Conservation (phyloP, 2,797 vertebrate species). For the Thunnus albacares region DNA sequence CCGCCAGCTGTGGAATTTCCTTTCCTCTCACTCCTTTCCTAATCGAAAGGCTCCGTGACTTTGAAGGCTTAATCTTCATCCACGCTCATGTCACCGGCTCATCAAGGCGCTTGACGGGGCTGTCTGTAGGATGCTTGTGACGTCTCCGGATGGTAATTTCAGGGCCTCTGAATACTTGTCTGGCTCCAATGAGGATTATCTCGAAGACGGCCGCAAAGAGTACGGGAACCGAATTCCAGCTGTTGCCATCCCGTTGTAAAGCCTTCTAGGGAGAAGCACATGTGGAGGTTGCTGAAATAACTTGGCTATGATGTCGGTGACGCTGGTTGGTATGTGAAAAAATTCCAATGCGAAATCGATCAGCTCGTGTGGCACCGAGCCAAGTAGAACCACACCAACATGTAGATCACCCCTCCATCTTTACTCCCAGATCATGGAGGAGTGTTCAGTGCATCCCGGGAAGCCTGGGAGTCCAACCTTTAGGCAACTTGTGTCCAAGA, state of each 20-base stretch:
- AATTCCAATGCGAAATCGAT: too few relatives aligned
- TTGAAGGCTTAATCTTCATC: background rate
- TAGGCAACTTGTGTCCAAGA: too few relatives aligned
- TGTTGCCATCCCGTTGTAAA: background rate
- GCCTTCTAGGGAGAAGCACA: background rate
- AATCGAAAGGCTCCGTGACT: too few relatives aligned
- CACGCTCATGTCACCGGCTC: background rate
- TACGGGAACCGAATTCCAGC: background rate
- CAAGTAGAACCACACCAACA: too few relatives aligned
- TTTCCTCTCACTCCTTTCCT: too few relatives aligned
- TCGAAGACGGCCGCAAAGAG: background rate
- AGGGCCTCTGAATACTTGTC: background rate
- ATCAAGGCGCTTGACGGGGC: background rate
- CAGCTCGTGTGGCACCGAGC: too few relatives aligned
- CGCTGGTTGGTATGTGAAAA: background rate
- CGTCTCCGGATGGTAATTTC: background rate
- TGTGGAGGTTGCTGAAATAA: constrained; percentile 3
- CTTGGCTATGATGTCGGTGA: background rate
- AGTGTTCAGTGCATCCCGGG: too few relatives aligned
- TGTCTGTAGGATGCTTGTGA: background rate
- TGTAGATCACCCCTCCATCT: too few relatives aligned
- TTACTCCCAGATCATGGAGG: too few relatives aligned
- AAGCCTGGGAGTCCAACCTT: too few relatives aligned
- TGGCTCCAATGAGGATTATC: background rate
- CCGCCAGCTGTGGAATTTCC: too few relatives aligned